Percentiles rank a stretch among this genome's conserved stretches.
Evolutionary conservation across 2,888 invertebrate genomes (phyloP).

Genomic region (Temnothorax rugatulus): DNA sequence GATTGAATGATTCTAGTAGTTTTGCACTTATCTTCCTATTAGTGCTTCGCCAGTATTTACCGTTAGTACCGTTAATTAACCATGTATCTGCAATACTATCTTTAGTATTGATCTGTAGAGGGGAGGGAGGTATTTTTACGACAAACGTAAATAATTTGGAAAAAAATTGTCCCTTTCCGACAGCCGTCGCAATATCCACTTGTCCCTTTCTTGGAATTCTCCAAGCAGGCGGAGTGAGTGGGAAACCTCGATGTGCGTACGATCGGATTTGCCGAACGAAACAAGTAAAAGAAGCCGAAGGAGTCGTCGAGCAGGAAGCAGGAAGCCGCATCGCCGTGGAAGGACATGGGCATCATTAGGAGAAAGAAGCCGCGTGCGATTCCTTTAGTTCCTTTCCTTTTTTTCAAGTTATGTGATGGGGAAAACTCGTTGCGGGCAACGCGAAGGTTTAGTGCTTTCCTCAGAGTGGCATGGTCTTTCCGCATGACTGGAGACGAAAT

Average conservation of each 20-base stretch:
- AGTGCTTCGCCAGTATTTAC: not conserved
- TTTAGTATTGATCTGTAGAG: not conserved
- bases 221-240: not conserved
- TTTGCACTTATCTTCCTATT: not conserved
- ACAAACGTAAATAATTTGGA: too few species aligned
- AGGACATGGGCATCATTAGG: slow-evolving; percentile 55
- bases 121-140: not conserved
- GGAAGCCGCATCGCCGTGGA: slow-evolving; percentile 61
- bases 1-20: not conserved
- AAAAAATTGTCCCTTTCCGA: not conserved
- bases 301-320: slow-evolving; percentile 71
- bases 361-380: slow-evolving; percentile 46
- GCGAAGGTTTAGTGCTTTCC: slow-evolving; percentile 8
- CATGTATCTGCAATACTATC: not conserved
- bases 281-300: slow-evolving; percentile 42
- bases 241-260: slow-evolving; percentile 5
- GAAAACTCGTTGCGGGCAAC: slow-evolving; percentile 52
- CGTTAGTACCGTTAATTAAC: not conserved
- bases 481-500: not conserved
- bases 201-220: not conserved
- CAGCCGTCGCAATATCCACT: not conserved
- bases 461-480: not conserved
- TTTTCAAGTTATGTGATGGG: not conserved
- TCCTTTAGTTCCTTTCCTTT: slow-evolving; percentile 8
- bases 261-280: slow-evolving; percentile 41